These are phyloP conservation scores for Orchesellides sinensis DNA, from an alignment of 2,888 invertebrate species.

Conservation along the genomic window DNA sequence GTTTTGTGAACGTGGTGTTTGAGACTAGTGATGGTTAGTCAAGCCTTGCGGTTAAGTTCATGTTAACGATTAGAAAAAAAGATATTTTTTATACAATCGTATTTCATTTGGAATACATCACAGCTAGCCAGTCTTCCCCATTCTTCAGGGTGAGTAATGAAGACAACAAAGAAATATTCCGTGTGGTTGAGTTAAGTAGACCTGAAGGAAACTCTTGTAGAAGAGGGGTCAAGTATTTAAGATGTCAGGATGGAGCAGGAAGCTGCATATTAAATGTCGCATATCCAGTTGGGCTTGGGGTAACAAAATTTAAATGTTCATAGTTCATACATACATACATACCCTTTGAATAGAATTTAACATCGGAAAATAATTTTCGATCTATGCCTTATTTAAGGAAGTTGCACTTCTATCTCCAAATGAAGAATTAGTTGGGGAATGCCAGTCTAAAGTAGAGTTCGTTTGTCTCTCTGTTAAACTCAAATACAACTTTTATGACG, in stretches of 20 bases:
- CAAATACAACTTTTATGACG: conserved; percentile 46
- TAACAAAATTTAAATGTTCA: neutral
- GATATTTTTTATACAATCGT: neutral
- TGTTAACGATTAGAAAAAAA: neutral
- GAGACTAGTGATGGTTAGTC: conserved; percentile 3
- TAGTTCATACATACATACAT: neutral
- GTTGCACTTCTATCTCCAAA: conserved; percentile 35
- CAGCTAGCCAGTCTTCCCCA: too few species aligned
- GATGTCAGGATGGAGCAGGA: conserved; percentile 3
- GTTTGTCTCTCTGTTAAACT: conserved; percentile 47
- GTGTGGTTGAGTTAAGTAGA: neutral
- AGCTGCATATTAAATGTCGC: conserved; percentile 19
- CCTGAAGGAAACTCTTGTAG: neutral
- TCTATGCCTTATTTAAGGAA: conserved; percentile 16
- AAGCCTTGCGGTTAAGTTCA: neutral
- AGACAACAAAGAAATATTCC: conserved; percentile 34
- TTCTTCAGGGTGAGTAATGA: conserved; percentile 31
- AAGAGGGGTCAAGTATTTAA: conserved; percentile 30
- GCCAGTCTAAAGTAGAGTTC: conserved; percentile 37
- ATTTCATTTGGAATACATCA: neutral
- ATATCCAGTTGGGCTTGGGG: conserved; percentile 50
- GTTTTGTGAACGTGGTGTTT: conserved; percentile 33
- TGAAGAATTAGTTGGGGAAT: conserved; percentile 40
- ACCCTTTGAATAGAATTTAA: neutral
- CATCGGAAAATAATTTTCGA: neutral